phyloP scores from a whole-genome alignment of 2,797 vertebrate genomes.

The Scleropages formosus region DNA sequence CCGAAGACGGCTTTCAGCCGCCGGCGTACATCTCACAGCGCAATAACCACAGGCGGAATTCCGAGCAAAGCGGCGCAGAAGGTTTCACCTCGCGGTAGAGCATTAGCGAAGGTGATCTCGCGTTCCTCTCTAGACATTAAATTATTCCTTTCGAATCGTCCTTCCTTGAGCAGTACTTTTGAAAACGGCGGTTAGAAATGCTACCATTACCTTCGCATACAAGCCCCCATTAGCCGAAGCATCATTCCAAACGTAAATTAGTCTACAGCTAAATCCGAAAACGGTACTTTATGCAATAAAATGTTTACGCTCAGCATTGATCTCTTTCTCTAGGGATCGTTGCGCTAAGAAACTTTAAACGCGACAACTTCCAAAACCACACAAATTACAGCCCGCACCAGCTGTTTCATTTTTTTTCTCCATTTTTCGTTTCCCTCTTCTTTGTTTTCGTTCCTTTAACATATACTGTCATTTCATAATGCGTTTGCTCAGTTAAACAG shows the following conservation, averaged over 20 bases:
- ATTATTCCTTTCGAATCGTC: background rate
- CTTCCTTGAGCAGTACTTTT: too few species aligned
- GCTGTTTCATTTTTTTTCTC: too few species aligned
- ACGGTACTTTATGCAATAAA: too few species aligned
- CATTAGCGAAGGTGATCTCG: background rate
- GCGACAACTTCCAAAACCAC: background rate
- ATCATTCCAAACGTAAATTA: background rate
- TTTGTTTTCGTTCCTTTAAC: background rate
- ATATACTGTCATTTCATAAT: constrained; percentile 14
- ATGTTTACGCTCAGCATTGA: too few species aligned
- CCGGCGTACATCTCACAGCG: too few species aligned
- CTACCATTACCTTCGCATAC: too few species aligned
- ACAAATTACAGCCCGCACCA: background rate
- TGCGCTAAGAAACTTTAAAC: background rate
- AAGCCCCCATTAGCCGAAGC: too few species aligned
- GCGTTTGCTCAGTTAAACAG: background rate
- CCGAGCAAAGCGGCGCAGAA: background rate
- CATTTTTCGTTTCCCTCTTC: too few species aligned
- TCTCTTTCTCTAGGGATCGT: too few species aligned
- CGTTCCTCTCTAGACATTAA: background rate
- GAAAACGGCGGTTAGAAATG: too few species aligned
- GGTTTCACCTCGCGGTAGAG: background rate
- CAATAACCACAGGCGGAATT: too few species aligned
- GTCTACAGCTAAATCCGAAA: background rate
- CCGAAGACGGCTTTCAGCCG: too few species aligned